Evolutionary conservation across 1,140 invertebrate species (phyloP).

Genomic region (Pentalonia nigronervosa): DNA sequence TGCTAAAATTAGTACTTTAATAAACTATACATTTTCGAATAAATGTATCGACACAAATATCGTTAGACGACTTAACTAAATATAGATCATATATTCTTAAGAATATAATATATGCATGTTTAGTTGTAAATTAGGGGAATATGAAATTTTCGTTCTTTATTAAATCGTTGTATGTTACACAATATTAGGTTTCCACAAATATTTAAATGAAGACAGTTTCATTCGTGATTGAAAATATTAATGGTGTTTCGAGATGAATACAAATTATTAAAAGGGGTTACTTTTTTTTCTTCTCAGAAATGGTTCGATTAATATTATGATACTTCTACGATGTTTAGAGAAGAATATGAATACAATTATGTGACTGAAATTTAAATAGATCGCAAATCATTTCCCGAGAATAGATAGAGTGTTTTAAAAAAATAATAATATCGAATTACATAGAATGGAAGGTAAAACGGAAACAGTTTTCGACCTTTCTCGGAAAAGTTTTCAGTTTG

Average conservation of each 20-base stretch:
- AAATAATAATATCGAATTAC: slow-evolving; percentile 28
- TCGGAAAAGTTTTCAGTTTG: background rate
- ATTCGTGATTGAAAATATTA: background rate
- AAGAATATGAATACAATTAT: background rate
- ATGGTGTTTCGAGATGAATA: background rate
- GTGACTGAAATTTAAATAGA: background rate
- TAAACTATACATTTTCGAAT: too few species aligned
- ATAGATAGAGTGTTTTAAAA: background rate
- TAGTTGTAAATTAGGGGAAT: accelerated
- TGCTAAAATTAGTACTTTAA: too few species aligned
- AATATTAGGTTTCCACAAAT: background rate
- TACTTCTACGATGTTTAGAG: background rate
- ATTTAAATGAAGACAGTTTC: background rate
- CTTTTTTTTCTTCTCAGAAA: background rate
- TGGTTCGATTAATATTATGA: background rate
- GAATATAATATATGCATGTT: background rate
- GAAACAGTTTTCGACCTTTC: background rate
- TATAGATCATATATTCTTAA: background rate
- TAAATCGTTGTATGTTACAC: background rate
- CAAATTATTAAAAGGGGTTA: background rate
- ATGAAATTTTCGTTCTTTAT: background rate
- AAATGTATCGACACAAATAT: background rate
- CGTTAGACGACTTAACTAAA: background rate
- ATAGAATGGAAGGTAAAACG: background rate
- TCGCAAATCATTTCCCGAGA: background rate